Base-by-base conservation (phyloP, 2,113 vertebrate species). In the Lonchura striata region DNA sequence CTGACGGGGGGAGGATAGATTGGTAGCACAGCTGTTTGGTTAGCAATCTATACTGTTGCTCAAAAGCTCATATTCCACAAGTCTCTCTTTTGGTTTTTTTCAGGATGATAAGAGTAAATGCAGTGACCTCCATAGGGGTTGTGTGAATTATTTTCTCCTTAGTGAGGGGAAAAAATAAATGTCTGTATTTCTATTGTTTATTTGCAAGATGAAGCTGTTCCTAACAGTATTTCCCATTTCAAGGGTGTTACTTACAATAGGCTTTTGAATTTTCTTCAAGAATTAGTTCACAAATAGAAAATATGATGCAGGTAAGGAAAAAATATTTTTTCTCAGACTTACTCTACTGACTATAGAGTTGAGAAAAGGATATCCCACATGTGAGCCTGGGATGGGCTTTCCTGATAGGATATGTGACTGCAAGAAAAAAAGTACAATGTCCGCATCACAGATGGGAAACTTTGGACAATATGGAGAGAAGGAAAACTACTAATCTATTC, bases 281-380 rank as follows among this genome's bases (percentile, higher is more conserved):
- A 91, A 94, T 63, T 35, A 64, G 31, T 66, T 74, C 35, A 53
- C 35, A 84, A 70, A 47, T 25, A 25, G 79, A 76, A 89, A 82
- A 25, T 52, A 76, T 3, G 2, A 50, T 72, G 37, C 37, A 82
- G 37, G 35, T 68, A 49, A 92, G 23, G 20, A 19, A 91, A 93
- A 85, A 46, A 5, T 44, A 41, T 72, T 30, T 20, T 72, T 84
- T 85, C 64, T 74, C 64, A 82, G 44, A 65, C 42, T 77, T 85
- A 52, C 8, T 85, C 14, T 49, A 39, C 37, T 53, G 42, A 33
- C 18, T 35, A 21, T 11, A 11, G 21, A 82, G 28, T 6, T 80
- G 50, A 74, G 35, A 95, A 82, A 79, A 85, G n/a, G 27, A 44
- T 49, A 18, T 35, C 28, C 37, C 33, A 74, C 50, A 15, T 11